phyloP scores from a whole-genome alignment of 53 echinoderm and acorn worm species.

The Henricia sp. region DNA sequence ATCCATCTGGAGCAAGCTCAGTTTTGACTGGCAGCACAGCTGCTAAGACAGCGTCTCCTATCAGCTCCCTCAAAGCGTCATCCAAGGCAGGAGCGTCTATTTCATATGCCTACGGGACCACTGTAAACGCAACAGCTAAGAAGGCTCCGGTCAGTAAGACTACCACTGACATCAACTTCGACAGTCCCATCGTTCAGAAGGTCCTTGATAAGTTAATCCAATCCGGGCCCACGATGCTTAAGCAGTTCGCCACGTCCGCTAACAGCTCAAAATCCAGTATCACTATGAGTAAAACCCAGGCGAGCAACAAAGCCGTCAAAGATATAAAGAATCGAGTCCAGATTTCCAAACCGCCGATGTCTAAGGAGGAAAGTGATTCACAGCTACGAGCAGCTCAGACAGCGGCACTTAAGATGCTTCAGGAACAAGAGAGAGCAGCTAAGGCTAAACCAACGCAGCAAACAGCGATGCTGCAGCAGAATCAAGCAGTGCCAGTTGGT shows the following conservation, averaged over 20 bases:
- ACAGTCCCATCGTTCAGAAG: slow-evolving; percentile 96
- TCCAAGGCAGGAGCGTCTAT: too few species aligned
- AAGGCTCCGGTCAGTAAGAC: too few species aligned
- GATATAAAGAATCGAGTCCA: neutral
- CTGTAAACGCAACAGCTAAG: too few species aligned
- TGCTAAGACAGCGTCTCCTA: neutral
- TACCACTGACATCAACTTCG: slow-evolving; percentile 71
- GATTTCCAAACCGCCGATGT: neutral
- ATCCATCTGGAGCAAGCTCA: slow-evolving; percentile 47
- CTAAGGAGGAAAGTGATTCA: neutral
- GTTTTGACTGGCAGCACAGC: slow-evolving; percentile 12
- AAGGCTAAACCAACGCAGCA: slow-evolving; percentile 11
- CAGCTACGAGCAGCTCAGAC: slow-evolving; percentile 30
- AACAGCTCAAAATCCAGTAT: slow-evolving; percentile 23
- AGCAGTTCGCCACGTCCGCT: slow-evolving; percentile 26
- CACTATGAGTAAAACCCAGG: slow-evolving; percentile 36
- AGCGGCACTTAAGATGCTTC: slow-evolving; percentile 47
- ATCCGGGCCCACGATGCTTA: slow-evolving; percentile 88
- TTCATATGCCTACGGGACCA: too few species aligned
- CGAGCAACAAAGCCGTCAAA: slow-evolving; percentile 2
- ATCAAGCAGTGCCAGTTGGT: neutral
- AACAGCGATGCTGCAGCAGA: neutral
- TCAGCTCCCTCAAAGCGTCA: too few species aligned
- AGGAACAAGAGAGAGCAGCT: slow-evolving; percentile 36
- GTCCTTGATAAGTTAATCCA: slow-evolving; percentile 93